Evolutionary conservation across 2,888 invertebrate genomes (phyloP), one percentile per base, ranked within the genome.

Genomic region (Rotaria macrura): DNA sequence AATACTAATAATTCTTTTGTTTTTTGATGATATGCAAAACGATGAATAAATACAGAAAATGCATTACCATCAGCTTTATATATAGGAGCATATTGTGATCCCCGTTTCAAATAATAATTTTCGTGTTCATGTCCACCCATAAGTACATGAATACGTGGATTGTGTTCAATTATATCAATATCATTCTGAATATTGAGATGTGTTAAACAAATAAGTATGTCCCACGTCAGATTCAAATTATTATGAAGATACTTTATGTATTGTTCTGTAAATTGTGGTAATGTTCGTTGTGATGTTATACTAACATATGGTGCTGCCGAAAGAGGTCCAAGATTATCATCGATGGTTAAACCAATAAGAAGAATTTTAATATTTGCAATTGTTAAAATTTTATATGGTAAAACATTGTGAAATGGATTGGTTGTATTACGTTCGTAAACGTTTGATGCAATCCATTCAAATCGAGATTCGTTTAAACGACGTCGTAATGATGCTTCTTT

Each of bases 51-150:
- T n/a, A 79, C 79, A 10, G 43, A 20, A 14, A 79, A n/a, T 40
- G 79, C 79, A 79, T 79, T 79, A 43, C 43, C 79, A 43, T 79
- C 79, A 14, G 79, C 79, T 79, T 79, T 79, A 43, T 79, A 79
- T 25, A 79, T 79, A 12, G 79, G 43, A 20, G 79, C 25, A 43
- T n/a, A 79, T 43, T n/a, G 40, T 40, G 43, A 10, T 25, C 79
- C 79, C 43, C 79, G 79, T 43, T 79, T 40, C 43, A 79, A 79
- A 79, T 43, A 79, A 79, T 79, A 79, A n/a, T 79, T 79, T 43
- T 79, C 79, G 43, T 79, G 79, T 79, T 79, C 79, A 79, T 79
- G 79, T 25, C 79, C 79, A 79, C 79, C 79, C 10, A 79, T 2
- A 12, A 79, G 3, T 25, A 79, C 79, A 43, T 79, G 43, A 79